Percentiles rank a stretch among this genome's conserved stretches.
Evolutionary conservation across 1,140 invertebrate genomes (phyloP).

Genomic region (Tetramorium parvispinum): DNA sequence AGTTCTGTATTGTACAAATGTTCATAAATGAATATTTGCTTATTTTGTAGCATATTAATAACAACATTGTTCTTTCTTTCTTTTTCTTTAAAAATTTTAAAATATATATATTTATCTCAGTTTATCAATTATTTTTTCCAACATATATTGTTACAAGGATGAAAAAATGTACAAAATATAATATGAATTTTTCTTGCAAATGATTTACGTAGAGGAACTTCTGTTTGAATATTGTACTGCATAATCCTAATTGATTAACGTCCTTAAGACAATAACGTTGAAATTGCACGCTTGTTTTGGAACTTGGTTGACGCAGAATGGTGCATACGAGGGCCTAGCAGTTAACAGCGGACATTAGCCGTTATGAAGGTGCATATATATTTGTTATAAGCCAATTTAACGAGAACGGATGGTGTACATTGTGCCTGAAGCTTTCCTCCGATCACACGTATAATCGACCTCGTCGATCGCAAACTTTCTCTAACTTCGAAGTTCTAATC

Average conservation of each 20-base stretch:
- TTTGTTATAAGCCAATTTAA: constrained; percentile 60
- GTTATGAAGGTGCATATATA: constrained; percentile 56
- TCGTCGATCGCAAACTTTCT: constrained; percentile 70
- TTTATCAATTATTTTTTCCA: background rate
- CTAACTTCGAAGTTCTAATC: constrained; percentile 80
- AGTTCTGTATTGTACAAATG: background rate
- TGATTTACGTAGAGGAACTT: background rate
- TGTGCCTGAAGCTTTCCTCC: constrained; percentile 48
- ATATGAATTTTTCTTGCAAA: background rate
- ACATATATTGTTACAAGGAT: too few relatives aligned
- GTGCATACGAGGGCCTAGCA: background rate
- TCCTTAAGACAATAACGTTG: background rate
- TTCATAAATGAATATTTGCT: background rate
- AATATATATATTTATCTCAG: background rate
- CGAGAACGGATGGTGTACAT: constrained; percentile 48
- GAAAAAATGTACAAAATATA: background rate
- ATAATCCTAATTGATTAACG: constrained; percentile 11
- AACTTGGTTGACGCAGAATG: constrained; percentile 30
- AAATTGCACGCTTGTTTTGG: constrained; percentile 6
- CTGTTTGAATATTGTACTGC: background rate
- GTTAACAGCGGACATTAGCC: constrained; percentile 35
- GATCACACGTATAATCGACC: constrained; percentile 69
- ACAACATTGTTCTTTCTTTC: background rate
- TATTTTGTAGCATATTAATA: background rate
- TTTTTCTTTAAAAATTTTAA: background rate